phyloP scores from a whole-genome alignment of 2,797 vertebrate species.

The Margarornis squamiger region DNA sequence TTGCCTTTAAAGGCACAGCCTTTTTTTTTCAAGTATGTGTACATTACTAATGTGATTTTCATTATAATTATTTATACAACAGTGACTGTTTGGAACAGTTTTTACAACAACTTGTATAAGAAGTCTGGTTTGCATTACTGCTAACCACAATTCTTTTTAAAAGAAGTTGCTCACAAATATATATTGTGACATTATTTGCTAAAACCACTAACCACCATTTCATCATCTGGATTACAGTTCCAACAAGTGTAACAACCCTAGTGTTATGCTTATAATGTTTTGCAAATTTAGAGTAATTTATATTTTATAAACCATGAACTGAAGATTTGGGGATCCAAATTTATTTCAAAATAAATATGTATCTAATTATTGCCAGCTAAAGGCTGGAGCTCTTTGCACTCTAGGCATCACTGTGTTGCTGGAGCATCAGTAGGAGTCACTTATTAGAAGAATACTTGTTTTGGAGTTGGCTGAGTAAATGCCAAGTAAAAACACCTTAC shows the following conservation, averaged over 20 bases:
- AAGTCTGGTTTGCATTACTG: not conserved
- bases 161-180: not conserved
- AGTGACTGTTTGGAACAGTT: not conserved
- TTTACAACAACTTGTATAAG: not conserved
- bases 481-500: not conserved
- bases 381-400: not conserved
- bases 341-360: not conserved
- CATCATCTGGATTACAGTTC: not conserved
- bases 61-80: not conserved
- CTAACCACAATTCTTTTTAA: not conserved
- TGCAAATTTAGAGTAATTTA: not conserved
- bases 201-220: not conserved
- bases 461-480: not conserved
- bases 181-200: not conserved
- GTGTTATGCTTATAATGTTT: not conserved
- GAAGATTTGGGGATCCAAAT: not conserved
- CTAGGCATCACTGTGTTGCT: not conserved
- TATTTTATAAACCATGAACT: not conserved
- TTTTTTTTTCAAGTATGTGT: not conserved
- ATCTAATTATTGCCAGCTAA: not conserved
- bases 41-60: not conserved
- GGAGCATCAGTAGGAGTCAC: not conserved
- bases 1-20: not conserved
- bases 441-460: not conserved
- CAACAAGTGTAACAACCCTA: not conserved